A percentile compares a stretch with the other conserved stretches of the same genome.
phyloP scores from a whole-genome alignment of 2,888 invertebrate species.

The Eupithecia subumbrata region DNA sequence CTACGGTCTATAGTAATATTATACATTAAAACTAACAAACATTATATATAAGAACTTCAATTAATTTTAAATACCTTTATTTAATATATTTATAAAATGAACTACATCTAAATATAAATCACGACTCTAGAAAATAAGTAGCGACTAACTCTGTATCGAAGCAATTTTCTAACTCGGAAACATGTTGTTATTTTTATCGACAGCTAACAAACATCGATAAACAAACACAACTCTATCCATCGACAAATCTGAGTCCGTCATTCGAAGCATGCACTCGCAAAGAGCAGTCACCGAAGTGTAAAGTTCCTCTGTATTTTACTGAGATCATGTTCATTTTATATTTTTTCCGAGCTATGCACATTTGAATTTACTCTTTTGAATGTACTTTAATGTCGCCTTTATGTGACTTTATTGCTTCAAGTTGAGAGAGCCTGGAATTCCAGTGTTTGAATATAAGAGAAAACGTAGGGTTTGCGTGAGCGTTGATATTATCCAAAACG shows the following conservation, averaged over 20 bases:
- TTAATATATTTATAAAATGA: too few relatives aligned
- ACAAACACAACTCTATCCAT: slow-evolving; percentile 14
- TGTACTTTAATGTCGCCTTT: neutral
- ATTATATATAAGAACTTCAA: too few relatives aligned
- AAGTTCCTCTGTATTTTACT: slow-evolving; percentile 8
- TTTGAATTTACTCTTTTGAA: slow-evolving; percentile 6
- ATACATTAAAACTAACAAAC: too few relatives aligned
- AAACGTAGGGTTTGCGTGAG: neutral
- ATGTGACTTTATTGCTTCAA: slow-evolving; percentile 10
- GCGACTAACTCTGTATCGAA: neutral
- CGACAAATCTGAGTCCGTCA: slow-evolving; percentile 20
- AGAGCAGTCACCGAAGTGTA: slow-evolving; percentile 10
- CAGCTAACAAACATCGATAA: slow-evolving; percentile 4
- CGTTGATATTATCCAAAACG: neutral
- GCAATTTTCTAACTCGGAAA: neutral
- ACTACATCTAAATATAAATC: too few relatives aligned
- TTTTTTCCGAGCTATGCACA: slow-evolving; percentile 9
- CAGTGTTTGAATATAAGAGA: neutral
- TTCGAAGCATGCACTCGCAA: slow-evolving; percentile 27
- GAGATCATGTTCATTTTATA: slow-evolving; percentile 16
- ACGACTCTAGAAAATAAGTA: neutral
- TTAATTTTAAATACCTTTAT: too few relatives aligned
- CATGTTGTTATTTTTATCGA: neutral
- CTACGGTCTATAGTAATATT: too few relatives aligned
- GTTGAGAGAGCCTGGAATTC: neutral